Percentiles rank a stretch among this genome's conserved stretches.
Evolutionary conservation across 2,797 vertebrate species (phyloP).

Genomic region (Alfaro cultratus): DNA sequence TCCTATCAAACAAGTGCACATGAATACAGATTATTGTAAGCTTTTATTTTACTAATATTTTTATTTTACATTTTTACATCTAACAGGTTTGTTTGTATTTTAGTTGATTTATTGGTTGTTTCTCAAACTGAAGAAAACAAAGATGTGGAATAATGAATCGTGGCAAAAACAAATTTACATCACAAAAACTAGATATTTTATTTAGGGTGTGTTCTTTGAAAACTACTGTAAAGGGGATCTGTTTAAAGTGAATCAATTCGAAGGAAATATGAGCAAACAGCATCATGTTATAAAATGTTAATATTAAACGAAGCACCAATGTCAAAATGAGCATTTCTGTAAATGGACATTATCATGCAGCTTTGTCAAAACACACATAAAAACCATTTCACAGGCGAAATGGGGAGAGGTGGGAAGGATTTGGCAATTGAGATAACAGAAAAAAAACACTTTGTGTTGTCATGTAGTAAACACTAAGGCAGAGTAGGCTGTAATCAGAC

Average conservation of each 20-base stretch:
- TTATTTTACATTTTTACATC: background rate
- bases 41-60: background rate
- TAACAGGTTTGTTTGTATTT: background rate
- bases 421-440: constrained; percentile 73
- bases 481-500: constrained; percentile 65
- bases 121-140: background rate
- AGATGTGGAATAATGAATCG: background rate
- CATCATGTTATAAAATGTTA: background rate
- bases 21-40: background rate
- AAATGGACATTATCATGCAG: constrained; percentile 38
- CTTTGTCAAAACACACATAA: constrained; percentile 52
- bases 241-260: background rate
- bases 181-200: background rate
- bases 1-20: background rate
- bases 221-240: background rate
- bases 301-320: background rate
- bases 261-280: background rate
- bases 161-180: background rate
- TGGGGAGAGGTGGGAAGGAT: constrained; percentile 60
- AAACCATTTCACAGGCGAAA: constrained; percentile 66
- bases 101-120: background rate
- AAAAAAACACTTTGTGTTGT: constrained; percentile 63
- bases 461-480: constrained; percentile 45
- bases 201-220: background rate
- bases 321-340: constrained; percentile 16